Percentiles rank a stretch among this genome's conserved stretches.
Evolutionary conservation across 2,888 invertebrate genomes (phyloP).

Genomic region (Meandrusa payeni): DNA sequence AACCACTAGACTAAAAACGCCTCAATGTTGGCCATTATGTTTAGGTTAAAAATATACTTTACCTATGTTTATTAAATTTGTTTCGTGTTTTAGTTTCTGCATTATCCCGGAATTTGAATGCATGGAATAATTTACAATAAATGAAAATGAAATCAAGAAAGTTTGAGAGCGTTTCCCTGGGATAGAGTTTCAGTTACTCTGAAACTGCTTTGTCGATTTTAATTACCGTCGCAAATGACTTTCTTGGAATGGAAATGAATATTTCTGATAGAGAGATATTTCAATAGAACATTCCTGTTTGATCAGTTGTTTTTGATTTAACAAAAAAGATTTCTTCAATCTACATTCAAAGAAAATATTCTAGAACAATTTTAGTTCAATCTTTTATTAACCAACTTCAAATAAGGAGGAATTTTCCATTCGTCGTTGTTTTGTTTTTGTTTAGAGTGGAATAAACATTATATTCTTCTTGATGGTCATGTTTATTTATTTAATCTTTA

Average conservation of each 20-base stretch:
- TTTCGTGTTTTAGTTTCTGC: neutral
- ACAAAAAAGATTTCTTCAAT: too few relatives aligned
- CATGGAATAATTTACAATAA: constrained; percentile 20
- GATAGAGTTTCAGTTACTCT: constrained; percentile 16
- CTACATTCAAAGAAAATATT: too few relatives aligned
- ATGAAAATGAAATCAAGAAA: constrained; percentile 17
- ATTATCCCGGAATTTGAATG: constrained; percentile 7
- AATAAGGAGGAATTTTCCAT: too few relatives aligned
- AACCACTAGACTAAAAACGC: too few relatives aligned
- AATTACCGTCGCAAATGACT: constrained; percentile 20
- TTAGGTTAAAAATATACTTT: too few relatives aligned
- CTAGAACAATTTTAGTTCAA: too few relatives aligned
- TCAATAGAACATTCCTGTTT: constrained; percentile 5
- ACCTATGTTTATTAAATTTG: neutral
- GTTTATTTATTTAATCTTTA: too few relatives aligned
- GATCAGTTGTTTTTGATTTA: neutral
- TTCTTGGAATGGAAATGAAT: constrained; percentile 8
- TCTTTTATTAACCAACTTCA: too few relatives aligned
- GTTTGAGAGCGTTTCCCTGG: neutral
- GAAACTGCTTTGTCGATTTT: constrained; percentile 19
- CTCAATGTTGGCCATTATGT: too few relatives aligned
- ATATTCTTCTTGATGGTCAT: too few relatives aligned
- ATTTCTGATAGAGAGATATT: constrained; percentile 8
- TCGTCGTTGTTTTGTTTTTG: too few relatives aligned
- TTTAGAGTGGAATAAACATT: too few relatives aligned